These are phyloP conservation scores for Sphenopsis melanotis DNA, from an alignment of 2,797 vertebrate genomes.

Conservation along the genomic window DNA sequence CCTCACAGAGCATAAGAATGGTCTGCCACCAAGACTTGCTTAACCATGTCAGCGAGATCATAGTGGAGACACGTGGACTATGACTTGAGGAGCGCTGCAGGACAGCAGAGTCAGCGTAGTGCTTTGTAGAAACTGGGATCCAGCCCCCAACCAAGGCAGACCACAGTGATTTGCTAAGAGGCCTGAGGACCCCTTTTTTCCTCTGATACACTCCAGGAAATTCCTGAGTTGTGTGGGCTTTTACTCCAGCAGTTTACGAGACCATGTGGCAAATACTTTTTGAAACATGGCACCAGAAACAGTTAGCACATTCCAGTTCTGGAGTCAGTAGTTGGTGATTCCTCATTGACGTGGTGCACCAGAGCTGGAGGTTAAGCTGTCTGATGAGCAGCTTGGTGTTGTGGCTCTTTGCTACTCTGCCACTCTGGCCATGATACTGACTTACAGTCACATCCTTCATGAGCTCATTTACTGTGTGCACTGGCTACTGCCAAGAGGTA, in stretches of 20 bases:
- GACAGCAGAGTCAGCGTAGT: neutral
- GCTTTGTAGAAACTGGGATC: neutral
- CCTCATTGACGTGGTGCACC: neutral
- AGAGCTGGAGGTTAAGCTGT: neutral
- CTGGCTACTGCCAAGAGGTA: constrained; percentile 34
- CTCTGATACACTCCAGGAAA: neutral
- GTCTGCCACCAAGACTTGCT: neutral
- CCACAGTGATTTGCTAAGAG: neutral
- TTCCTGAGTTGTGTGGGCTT: neutral
- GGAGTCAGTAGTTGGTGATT: neutral
- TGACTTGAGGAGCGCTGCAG: neutral
- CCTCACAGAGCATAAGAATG: neutral
- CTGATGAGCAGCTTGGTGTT: neutral
- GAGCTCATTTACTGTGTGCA: constrained; percentile 8
- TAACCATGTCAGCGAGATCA: neutral
- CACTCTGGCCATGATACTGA: neutral
- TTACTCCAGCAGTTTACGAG: neutral
- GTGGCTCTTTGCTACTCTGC: neutral
- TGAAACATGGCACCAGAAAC: neutral
- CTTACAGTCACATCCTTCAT: neutral
- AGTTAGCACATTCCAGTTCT: neutral
- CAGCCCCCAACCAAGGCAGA: neutral
- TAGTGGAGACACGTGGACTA: neutral
- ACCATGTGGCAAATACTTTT: neutral
- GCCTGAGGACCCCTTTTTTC: neutral